These are phyloP conservation scores for Atrichornis clamosus DNA, from an alignment of 2,113 vertebrate genomes.

Conservation along the genomic window DNA sequence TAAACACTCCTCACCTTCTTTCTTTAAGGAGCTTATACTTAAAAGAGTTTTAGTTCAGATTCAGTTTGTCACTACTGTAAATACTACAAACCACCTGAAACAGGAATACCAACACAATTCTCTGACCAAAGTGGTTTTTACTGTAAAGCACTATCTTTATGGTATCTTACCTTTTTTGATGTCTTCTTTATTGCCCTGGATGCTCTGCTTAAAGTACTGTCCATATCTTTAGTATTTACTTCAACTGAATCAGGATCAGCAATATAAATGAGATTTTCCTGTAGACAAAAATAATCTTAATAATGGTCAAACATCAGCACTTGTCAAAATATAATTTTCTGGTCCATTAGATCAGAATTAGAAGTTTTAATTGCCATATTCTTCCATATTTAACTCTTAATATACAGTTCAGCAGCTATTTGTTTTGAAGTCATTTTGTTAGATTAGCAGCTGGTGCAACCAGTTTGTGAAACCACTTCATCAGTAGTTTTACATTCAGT, in stretches of 20 bases:
- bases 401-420: not conserved
- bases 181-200: slow-evolving; percentile 98
- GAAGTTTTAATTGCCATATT: not conserved
- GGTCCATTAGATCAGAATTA: not conserved
- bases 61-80: not conserved
- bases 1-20: not conserved
- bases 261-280: slow-evolving; percentile 93
- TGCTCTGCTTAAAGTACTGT: slow-evolving; percentile 96
- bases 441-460: not conserved
- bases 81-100: not conserved
- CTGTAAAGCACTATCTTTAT: not conserved
- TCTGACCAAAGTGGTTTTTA: not conserved
- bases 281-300: slow-evolving; percentile 5
- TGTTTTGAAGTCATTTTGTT: not conserved
- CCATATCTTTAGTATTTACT: slow-evolving; percentile 98
- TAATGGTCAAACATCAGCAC: not conserved
- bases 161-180: slow-evolving; percentile 87
- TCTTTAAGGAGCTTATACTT: slow-evolving; percentile 24
- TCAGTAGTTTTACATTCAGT: not conserved
- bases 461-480: not conserved
- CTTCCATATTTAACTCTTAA: not conserved
- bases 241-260: slow-evolving; percentile 92
- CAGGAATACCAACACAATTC: not conserved
- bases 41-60: not conserved
- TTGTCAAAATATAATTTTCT: not conserved